phyloP scores from a whole-genome alignment of 1,140 invertebrate genomes.

The Drosophila novamexicana region DNA sequence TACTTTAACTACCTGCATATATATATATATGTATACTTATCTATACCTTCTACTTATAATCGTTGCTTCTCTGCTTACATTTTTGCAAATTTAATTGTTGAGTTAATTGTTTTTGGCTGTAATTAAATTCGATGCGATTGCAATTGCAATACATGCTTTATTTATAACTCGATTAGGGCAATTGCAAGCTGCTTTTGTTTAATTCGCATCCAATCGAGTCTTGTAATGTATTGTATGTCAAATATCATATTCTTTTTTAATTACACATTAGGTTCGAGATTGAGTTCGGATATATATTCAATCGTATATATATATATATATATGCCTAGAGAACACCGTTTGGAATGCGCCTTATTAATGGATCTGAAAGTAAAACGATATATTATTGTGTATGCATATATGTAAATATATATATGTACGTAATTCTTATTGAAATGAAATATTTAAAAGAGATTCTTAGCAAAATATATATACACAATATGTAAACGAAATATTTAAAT shows the following conservation, averaged over 20 bases:
- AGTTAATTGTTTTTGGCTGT: conserved; percentile 67
- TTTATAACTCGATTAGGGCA: conserved; percentile 49
- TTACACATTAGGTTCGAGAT: conserved; percentile 66
- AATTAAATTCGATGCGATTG: conserved; percentile 44
- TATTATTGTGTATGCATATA: conserved; percentile 44
- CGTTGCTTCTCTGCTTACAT: conserved; percentile 62
- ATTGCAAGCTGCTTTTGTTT: conserved; percentile 28
- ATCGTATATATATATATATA: conserved; percentile 8
- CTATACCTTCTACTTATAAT: conserved; percentile 20
- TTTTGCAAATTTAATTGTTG: conserved; percentile 66
- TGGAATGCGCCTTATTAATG: conserved; percentile 76
- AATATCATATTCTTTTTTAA: conserved; percentile 64
- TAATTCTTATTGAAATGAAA: conserved; percentile 50
- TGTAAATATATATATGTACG: conserved; percentile 46
- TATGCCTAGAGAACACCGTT: conserved; percentile 44
- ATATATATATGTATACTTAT: neutral
- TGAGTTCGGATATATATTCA: conserved; percentile 52
- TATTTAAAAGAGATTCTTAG: conserved; percentile 61
- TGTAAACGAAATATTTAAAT: conserved; percentile 65
- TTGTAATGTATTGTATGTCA: conserved; percentile 41
- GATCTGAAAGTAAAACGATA: conserved; percentile 67
- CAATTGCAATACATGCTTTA: conserved; percentile 44
- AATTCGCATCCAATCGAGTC: neutral
- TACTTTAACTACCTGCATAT: neutral
- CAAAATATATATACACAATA: conserved; percentile 73